Conservation (phyloP, 2,113 vertebrate species). For the Proterorhinus semilunaris region DNA sequence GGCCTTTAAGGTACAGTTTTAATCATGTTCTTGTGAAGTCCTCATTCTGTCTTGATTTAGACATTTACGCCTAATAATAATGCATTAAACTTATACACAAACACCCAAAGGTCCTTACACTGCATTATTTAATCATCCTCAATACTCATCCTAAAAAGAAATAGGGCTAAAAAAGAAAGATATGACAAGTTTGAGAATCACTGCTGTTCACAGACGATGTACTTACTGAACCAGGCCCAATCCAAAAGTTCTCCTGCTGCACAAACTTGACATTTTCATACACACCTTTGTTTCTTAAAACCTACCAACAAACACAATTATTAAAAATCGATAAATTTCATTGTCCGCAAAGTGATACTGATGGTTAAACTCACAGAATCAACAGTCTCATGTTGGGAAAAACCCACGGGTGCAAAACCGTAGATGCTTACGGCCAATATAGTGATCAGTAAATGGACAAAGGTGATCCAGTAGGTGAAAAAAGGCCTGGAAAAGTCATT, state of each 20-base stretch:
- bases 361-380: conserved; percentile 87
- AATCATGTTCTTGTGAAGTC: too few species aligned
- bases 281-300: conserved; percentile 95
- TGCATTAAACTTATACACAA: too few species aligned
- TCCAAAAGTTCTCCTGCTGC: conserved; percentile 99
- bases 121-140: too few species aligned
- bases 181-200: background rate
- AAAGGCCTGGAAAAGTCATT: conserved; percentile 82
- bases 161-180: too few species aligned
- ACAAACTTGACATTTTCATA: conserved; percentile 99
- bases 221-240: conserved; percentile 95
- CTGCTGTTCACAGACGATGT: background rate
- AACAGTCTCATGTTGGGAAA: conserved; percentile 96
- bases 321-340: background rate
- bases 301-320: conserved; percentile 68
- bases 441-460: conserved; percentile 96
- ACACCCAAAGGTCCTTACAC: too few species aligned
- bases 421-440: conserved; percentile 95
- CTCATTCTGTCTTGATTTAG: too few species aligned
- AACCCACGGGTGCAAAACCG: conserved; percentile 94
- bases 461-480: conserved; percentile 99
- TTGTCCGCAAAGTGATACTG: background rate
- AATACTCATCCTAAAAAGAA: too few species aligned
- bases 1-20: too few species aligned
- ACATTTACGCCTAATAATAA: too few species aligned